Percentiles rank a stretch among this genome's conserved stretches.
These are phyloP conservation scores for Clupea harengus DNA, from an alignment of 2,113 vertebrate species.

Conservation along the genomic window DNA sequence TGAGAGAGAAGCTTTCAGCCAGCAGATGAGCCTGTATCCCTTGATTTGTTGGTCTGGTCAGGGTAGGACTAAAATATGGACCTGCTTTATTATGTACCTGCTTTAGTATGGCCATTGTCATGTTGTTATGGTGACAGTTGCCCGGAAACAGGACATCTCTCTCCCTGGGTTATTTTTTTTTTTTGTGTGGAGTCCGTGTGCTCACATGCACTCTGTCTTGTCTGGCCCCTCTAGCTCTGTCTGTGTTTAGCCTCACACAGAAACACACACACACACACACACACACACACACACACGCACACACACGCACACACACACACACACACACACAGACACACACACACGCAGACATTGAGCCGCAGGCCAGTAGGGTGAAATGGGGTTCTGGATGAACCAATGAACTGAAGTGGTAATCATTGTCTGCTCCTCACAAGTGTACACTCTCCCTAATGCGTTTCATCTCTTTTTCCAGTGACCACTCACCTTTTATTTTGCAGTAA, in stretches of 20 bases:
- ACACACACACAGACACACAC: constrained; percentile 9
- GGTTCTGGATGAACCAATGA: neutral
- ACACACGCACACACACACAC: neutral
- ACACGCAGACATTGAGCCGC: neutral
- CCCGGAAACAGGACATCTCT: constrained; percentile 12
- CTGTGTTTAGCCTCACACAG: neutral
- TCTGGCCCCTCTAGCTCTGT: neutral
- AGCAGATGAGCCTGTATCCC: neutral
- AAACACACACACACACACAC: neutral
- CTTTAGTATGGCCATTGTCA: neutral
- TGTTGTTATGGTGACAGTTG: constrained; percentile 14
- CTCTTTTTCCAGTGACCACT: neutral
- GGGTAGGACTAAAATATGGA: neutral
- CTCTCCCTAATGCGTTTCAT: neutral
- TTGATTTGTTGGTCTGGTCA: neutral
- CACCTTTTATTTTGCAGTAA: neutral
- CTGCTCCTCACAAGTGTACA: neutral
- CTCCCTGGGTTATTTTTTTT: neutral
- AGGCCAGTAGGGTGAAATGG: too few species aligned
- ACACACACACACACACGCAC: neutral
- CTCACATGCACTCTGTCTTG: constrained; percentile 1
- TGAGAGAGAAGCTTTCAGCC: neutral
- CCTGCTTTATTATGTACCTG: neutral
- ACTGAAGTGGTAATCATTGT: neutral
- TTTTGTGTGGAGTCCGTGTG: neutral